Evolutionary conservation across 1,140 invertebrate genomes (phyloP), one percentile per base, ranked within the genome.

Genomic region (Trachymyrmex cornetzi): DNA sequence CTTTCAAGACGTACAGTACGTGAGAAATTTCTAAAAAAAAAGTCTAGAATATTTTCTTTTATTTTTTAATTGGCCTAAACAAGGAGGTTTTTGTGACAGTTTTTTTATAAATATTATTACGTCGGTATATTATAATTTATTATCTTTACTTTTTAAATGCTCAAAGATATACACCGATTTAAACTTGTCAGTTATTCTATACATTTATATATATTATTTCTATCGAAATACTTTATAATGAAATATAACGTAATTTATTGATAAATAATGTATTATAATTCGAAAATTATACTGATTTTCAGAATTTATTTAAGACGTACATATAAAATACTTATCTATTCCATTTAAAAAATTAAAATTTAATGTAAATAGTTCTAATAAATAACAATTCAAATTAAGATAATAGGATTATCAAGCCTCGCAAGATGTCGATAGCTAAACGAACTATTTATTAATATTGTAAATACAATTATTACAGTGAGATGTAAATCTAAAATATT

Each of bases 1-100:
- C 90, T 80, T 27, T 61, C 66, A 30, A 81, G 34, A 71, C 22
- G 77, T 53, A 34, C 6, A 38, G 30, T 22, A 75, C 55, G 75
- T 87, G 57, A 61, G 81, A 71, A 71, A 67, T 72, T 53, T 87
- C 59, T 55, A 61, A 50, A 55, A 71, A 77, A 77, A 30, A 24
- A 27, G 34, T 48, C 53, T 57, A 22, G 24, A 67, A 61, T 88
- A 74, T 66, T 85, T 80, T 89, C 86, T 66, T 16, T 34, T n/a
- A 63, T 59, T 38, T 66, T 53, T 74, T 74, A 64, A 30, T 38
- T 14, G 48, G 24, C 14, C 27, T 44, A 57, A 30, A 14, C 48
- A 44, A 55, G 30, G 11, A 69, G 48, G 5, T 22, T 69, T 67
- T 3, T 19, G 3, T 11, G n/a, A 67, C 5, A 67, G 19, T 9